Evolutionary conservation across 2,888 invertebrate genomes (phyloP).

Genomic region (Dascillus cervinus): DNA sequence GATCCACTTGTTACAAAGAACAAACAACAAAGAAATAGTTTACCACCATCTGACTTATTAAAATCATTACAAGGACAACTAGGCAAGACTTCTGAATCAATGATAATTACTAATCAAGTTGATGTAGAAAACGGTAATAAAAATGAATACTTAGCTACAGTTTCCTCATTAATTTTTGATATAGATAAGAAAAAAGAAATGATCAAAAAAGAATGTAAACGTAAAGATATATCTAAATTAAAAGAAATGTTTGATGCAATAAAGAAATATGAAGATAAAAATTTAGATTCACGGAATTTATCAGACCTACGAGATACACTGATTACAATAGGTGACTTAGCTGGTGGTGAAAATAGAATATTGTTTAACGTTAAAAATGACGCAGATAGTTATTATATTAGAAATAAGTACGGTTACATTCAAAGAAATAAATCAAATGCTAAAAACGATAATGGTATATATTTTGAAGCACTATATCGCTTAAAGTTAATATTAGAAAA

Average conservation of each 20-base stretch:
- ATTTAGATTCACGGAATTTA: not conserved
- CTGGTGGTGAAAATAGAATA: not conserved
- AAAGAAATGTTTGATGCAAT: not conserved
- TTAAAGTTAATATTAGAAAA: too few species aligned
- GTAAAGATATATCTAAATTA: constrained; percentile 1
- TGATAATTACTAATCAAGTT: not conserved
- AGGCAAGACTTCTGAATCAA: not conserved
- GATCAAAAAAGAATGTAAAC: not conserved
- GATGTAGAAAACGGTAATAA: too few species aligned
- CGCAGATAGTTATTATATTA: not conserved
- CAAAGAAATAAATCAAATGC: too few species aligned
- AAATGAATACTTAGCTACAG: too few species aligned
- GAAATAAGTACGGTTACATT: not conserved
- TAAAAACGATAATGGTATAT: too few species aligned
- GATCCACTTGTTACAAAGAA: too few species aligned
- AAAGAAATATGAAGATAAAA: too few species aligned
- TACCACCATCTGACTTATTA: not conserved
- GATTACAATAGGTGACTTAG: not conserved
- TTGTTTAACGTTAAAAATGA: not conserved
- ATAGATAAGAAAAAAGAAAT: too few species aligned
- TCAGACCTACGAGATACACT: not conserved
- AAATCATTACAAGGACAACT: not conserved
- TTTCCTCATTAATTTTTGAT: too few species aligned
- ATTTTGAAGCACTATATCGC: too few species aligned
- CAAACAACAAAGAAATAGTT: constrained; percentile 1